Evolutionary conservation across 2,113 vertebrate species (phyloP), one percentile per base, ranked within the genome.

Genomic region (Sprattus sprattus): DNA sequence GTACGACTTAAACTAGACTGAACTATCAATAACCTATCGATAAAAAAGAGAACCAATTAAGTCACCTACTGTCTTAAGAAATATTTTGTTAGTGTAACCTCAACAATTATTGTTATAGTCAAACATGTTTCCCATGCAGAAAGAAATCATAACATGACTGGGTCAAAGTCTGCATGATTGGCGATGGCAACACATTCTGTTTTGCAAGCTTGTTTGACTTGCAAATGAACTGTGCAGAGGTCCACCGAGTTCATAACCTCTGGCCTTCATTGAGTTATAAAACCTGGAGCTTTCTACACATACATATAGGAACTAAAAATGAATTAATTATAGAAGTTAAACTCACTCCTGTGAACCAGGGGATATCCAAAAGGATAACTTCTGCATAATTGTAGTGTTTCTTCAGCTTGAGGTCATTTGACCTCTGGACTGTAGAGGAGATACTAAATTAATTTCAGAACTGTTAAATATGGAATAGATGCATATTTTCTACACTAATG

Each of bases 391-490:
- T 86, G 81, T 85, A 84, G 20, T 44, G 46, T 81, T 60, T 57
- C 45, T 28, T 25, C 49, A 20, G 39, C 83, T 82, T 44, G 0
- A 88, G 50, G 45, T 81, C 67, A 82, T 86, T 85, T 71, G 85
- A 86, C 71, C 78, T 71, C 32, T 84, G 71, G 86, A 71, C 60
- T 85, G 81, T 32, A 60, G 60, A 57, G 44, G 32, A 54, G 47
- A 18, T 57, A 52, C 50, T 89, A 60, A 85, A 85, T 82, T 85
- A 44, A 82, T 82, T 82, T 83, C 52, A 54, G 71, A 82, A 44
- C 85, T 86, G 75, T 80, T 85, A 86, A 88, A 86, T 54, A 83
- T 86, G 85, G 82, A 88, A 85, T 81, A 86, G 28, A 71, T 88
- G 88, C 75, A 83, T 50, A 85, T 83, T 28, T 83, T 52, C 54